A percentile compares a stretch with the other conserved stretches of the same genome.
Evolutionary conservation across 2,888 invertebrate species (phyloP).

Genomic region (Drosophila rubida): DNA sequence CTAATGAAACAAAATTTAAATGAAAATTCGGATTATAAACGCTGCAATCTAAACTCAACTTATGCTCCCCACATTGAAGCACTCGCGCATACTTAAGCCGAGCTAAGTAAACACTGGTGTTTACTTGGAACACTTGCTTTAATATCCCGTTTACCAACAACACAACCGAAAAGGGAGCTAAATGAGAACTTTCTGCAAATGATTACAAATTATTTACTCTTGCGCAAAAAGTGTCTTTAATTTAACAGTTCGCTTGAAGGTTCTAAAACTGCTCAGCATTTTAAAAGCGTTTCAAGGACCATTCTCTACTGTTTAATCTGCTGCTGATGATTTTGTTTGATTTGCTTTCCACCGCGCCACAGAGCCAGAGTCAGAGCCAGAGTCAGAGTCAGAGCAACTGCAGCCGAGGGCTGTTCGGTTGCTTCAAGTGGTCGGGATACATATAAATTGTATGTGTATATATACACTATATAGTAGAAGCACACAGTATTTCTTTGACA

Average conservation of each 20-base stretch:
- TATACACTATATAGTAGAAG: background rate
- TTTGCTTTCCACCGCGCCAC: conserved; percentile 27
- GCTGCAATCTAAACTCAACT: background rate
- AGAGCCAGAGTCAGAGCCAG: conserved; percentile 1
- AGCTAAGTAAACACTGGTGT: conserved; percentile 1
- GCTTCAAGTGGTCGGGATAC: conserved; percentile 26
- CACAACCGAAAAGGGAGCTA: background rate
- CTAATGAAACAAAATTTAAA: background rate
- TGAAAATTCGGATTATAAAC: background rate
- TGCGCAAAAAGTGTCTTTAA: conserved; percentile 32
- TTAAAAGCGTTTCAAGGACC: conserved; percentile 32
- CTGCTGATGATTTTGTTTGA: conserved; percentile 47
- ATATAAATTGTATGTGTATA: background rate
- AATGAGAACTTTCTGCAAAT: conserved; percentile 9
- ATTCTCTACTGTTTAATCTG: conserved; percentile 34
- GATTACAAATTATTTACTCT: conserved; percentile 32
- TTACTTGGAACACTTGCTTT: conserved; percentile 15
- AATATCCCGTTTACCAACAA: conserved; percentile 20
- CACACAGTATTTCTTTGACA: conserved; percentile 23
- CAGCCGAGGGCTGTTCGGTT: conserved; percentile 4
- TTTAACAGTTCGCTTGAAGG: conserved; percentile 26
- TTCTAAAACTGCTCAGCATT: conserved; percentile 10
- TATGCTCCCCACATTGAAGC: background rate
- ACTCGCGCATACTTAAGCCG: background rate
- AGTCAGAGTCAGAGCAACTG: conserved; percentile 12